phyloP scores from a whole-genome alignment of 2,113 vertebrate genomes.

The Leucoraja erinaceus region DNA sequence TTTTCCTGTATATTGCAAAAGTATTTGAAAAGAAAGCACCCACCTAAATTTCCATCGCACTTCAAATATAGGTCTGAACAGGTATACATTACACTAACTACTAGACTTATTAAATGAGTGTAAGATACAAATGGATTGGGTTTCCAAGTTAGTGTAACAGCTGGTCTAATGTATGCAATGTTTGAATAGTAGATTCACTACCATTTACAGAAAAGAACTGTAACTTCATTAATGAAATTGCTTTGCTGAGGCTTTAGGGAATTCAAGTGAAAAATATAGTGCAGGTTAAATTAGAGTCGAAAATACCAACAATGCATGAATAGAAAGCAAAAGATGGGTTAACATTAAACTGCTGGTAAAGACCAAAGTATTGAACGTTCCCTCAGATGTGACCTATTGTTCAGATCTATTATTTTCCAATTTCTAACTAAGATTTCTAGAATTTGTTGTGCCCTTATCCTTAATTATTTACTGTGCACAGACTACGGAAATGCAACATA shows the following conservation, averaged over 20 bases:
- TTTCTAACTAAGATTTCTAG: neutral
- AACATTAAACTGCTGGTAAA: neutral
- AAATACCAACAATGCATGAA: neutral
- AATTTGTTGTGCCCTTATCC: neutral
- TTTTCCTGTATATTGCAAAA: neutral
- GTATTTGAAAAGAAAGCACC: neutral
- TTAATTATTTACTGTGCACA: neutral
- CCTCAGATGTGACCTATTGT: neutral
- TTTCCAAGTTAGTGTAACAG: neutral
- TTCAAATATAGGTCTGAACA: neutral
- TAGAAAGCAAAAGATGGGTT: neutral
- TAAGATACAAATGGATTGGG: neutral
- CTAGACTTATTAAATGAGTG: neutral
- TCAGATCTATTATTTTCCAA: neutral
- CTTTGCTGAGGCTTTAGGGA: neutral
- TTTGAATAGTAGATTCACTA: neutral
- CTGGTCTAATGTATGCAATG: neutral
- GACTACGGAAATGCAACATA: neutral
- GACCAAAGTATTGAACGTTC: neutral
- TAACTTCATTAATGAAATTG: neutral
- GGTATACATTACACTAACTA: neutral
- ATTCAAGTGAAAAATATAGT: neutral
- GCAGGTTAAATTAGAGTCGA: neutral
- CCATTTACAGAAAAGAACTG: neutral
- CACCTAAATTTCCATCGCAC: neutral